These are phyloP conservation scores for Blastobasis lacticolella DNA, from an alignment of 2,888 invertebrate genomes.

Conservation along the genomic window DNA sequence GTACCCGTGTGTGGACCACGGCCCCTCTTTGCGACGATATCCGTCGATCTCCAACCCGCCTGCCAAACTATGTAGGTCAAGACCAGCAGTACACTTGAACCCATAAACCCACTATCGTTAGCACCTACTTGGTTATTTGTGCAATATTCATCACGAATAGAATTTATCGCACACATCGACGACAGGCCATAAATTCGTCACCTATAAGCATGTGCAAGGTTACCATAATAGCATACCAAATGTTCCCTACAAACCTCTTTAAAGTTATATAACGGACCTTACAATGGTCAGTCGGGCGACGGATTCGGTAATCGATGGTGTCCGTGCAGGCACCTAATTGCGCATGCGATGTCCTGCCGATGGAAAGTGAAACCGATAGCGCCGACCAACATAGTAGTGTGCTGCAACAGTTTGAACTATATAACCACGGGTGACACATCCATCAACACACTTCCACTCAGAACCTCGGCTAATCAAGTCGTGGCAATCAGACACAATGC, in stretches of 20 bases:
- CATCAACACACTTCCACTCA: slow-evolving; percentile 51
- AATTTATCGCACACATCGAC: too few relatives aligned
- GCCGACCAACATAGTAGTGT: slow-evolving; percentile 50
- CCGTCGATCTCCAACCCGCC: too few relatives aligned
- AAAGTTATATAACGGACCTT: slow-evolving; percentile 55
- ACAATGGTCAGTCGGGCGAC: slow-evolving; percentile 41
- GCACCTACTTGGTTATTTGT: too few relatives aligned
- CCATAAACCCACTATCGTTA: too few relatives aligned
- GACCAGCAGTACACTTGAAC: too few relatives aligned
- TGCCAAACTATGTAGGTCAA: too few relatives aligned
- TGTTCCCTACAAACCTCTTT: slow-evolving; percentile 27
- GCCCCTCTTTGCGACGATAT: too few relatives aligned
- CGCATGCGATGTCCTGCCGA: slow-evolving; percentile 59
- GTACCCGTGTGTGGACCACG: too few relatives aligned
- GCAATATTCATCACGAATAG: too few relatives aligned
- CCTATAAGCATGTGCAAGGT: not conserved
- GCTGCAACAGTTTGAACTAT: slow-evolving; percentile 71
- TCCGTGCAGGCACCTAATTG: slow-evolving; percentile 52
- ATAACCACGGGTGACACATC: slow-evolving; percentile 59
- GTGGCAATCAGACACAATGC: slow-evolving; percentile 43
- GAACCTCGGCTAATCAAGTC: slow-evolving; percentile 54
- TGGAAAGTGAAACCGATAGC: slow-evolving; percentile 64
- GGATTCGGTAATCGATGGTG: slow-evolving; percentile 53
- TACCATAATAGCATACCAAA: slow-evolving; percentile 17
- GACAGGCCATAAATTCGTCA: not conserved